Conservation (phyloP, 1,140 invertebrate genomes). For the Drosophila malerkotliana region DNA sequence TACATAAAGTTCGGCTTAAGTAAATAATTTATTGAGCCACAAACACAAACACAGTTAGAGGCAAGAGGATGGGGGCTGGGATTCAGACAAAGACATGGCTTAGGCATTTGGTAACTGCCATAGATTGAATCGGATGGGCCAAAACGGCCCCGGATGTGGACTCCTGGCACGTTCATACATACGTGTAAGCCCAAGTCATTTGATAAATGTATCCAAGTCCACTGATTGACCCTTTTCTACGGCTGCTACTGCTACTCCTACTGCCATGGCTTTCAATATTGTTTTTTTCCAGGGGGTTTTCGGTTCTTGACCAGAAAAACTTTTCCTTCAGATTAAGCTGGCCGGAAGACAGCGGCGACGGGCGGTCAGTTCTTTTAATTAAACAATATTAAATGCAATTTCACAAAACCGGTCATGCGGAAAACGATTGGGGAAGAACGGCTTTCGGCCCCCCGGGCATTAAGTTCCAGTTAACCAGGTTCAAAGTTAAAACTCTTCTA, state of each 20-base stretch:
- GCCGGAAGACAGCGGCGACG: slow-evolving; percentile 26
- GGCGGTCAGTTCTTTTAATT: slow-evolving; percentile 60
- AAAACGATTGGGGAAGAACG: slow-evolving; percentile 37
- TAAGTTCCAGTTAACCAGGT: slow-evolving; percentile 29
- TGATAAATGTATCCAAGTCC: slow-evolving; percentile 55
- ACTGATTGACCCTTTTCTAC: slow-evolving; percentile 31
- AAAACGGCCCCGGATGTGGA: slow-evolving; percentile 9
- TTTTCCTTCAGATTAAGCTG: slow-evolving; percentile 32
- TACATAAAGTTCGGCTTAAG: slow-evolving; percentile 77
- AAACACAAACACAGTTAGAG: slow-evolving; percentile 27
- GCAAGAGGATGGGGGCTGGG: slow-evolving; percentile 1
- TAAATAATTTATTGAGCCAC: slow-evolving; percentile 77
- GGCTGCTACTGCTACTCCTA: slow-evolving; percentile 6
- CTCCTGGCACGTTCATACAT: slow-evolving; percentile 19
- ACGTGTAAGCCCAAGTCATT: slow-evolving; percentile 37
- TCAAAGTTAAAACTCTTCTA: slow-evolving; percentile 11
- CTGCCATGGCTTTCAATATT: not conserved
- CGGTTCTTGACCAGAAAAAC: slow-evolving; percentile 16
- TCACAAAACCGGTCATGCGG: slow-evolving; percentile 55
- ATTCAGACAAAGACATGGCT: slow-evolving; percentile 22
- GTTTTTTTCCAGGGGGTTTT: not conserved
- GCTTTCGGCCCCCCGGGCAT: slow-evolving; percentile 14
- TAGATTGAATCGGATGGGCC: slow-evolving; percentile 28
- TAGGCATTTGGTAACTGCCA: slow-evolving; percentile 25
- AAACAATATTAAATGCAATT: slow-evolving; percentile 64